phyloP scores from a whole-genome alignment of 2,113 vertebrate genomes.

The Emydura subglobosa region DNA sequence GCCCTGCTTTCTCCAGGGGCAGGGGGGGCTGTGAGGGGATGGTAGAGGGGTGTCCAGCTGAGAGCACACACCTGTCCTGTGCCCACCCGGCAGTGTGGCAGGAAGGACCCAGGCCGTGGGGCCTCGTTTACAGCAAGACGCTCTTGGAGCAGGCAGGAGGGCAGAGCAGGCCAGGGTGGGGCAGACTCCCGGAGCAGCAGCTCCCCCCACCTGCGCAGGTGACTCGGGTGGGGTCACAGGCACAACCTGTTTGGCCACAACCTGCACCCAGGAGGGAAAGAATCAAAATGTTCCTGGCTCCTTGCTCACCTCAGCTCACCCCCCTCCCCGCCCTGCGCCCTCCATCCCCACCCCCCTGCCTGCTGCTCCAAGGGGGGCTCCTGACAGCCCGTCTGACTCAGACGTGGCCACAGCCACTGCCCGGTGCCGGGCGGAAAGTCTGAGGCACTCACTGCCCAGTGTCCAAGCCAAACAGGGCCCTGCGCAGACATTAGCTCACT shows the following conservation, averaged over 20 bases:
- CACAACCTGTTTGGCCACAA: conserved; percentile 51
- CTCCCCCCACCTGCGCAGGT: background rate
- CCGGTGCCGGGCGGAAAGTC: conserved; percentile 43
- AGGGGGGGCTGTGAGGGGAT: background rate
- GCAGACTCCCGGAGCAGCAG: background rate
- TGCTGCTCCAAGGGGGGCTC: background rate
- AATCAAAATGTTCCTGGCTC: background rate
- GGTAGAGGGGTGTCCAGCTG: background rate
- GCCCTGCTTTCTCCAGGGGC: background rate
- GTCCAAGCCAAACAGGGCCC: conserved; percentile 45
- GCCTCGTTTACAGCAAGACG: background rate
- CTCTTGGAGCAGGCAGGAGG: background rate
- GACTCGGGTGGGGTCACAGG: conserved; percentile 36
- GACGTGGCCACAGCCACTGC: background rate
- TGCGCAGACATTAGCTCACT: conserved; percentile 45
- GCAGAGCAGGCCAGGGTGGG: background rate
- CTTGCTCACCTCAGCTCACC: conserved; percentile 32
- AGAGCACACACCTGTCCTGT: background rate
- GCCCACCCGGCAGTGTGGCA: background rate
- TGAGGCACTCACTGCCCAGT: background rate
- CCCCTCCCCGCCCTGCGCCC: background rate
- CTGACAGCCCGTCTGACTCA: background rate
- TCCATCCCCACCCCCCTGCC: too few relatives aligned
- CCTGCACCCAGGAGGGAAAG: background rate
- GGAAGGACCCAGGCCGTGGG: background rate